Evolutionary conservation across 2,113 vertebrate species (phyloP).

Genomic region (Galbula dea): DNA sequence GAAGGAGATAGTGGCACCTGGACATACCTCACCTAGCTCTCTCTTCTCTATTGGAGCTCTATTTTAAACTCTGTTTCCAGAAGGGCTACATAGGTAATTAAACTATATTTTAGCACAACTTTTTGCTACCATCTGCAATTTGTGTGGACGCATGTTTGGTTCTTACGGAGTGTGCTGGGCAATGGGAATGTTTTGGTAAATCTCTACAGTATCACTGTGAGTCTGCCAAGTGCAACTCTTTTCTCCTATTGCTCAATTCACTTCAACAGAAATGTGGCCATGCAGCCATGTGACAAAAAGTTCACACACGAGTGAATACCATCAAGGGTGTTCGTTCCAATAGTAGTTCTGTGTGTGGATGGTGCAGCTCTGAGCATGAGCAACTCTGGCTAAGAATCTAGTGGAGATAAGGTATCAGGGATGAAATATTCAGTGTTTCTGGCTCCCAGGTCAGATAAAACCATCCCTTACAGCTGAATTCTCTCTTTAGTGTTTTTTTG

Average conservation of each 20-base stretch:
- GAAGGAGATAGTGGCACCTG: background rate
- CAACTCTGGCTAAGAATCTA: background rate
- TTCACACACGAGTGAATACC: background rate
- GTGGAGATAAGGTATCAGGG: background rate
- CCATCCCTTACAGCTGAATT: background rate
- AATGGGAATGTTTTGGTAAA: background rate
- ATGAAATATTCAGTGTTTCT: background rate
- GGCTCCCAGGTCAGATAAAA: background rate
- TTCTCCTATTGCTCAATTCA: background rate
- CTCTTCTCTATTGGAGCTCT: background rate
- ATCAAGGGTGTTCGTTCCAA: background rate
- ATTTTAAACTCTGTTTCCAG: background rate
- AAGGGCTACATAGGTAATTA: background rate
- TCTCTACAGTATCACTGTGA: background rate
- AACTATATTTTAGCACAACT: background rate
- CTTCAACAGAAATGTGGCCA: background rate
- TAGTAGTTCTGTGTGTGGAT: background rate
- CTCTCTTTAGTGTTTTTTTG: background rate
- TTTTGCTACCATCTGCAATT: background rate
- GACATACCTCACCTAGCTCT: background rate
- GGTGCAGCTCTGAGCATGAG: background rate
- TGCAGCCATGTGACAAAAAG: background rate
- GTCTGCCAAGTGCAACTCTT: background rate
- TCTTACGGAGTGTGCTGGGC: background rate
- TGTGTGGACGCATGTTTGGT: background rate